Percentiles rank a stretch among this genome's conserved stretches.
Conservation (phyloP, 1,140 invertebrate species). For the Drosophila sp. region DNA sequence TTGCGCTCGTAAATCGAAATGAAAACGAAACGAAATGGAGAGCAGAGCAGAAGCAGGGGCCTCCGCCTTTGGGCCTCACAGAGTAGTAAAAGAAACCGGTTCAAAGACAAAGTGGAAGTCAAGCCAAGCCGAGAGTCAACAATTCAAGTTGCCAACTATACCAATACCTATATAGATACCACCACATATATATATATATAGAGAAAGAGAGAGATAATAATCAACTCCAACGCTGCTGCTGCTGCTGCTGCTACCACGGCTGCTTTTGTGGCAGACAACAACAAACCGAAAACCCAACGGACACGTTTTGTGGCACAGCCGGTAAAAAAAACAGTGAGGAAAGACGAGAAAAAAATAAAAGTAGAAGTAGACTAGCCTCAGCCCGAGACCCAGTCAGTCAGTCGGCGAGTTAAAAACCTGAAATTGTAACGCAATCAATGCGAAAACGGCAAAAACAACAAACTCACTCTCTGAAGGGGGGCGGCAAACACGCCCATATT, state of each 20-base stretch:
- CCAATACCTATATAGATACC: conserved; percentile 5
- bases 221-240: conserved; percentile 63
- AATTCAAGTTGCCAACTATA: conserved; percentile 32
- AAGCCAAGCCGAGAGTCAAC: conserved; percentile 53
- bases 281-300: conserved; percentile 49
- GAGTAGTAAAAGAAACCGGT: conserved; percentile 47
- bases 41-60: conserved; percentile 40
- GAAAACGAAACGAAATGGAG: conserved; percentile 77
- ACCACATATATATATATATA: conserved; percentile 40
- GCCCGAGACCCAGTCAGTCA: conserved; percentile 23
- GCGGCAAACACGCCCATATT: conserved; percentile 42
- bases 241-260: not conserved
- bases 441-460: conserved; percentile 49
- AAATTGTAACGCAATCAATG: conserved; percentile 82
- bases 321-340: conserved; percentile 60
- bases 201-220: conserved; percentile 61
- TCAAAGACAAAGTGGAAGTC: conserved; percentile 42
- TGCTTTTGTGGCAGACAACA: conserved; percentile 55
- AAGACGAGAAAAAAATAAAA: conserved; percentile 30
- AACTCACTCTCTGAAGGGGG: conserved; percentile 39
- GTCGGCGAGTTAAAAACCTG: conserved; percentile 64
- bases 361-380: conserved; percentile 63
- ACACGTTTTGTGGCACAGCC: conserved; percentile 77
- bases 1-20: conserved; percentile 79
- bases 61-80: conserved; percentile 18